Base-by-base conservation (phyloP, 2,888 invertebrate genomes). In the Cataglyphis rosenhaueri region DNA sequence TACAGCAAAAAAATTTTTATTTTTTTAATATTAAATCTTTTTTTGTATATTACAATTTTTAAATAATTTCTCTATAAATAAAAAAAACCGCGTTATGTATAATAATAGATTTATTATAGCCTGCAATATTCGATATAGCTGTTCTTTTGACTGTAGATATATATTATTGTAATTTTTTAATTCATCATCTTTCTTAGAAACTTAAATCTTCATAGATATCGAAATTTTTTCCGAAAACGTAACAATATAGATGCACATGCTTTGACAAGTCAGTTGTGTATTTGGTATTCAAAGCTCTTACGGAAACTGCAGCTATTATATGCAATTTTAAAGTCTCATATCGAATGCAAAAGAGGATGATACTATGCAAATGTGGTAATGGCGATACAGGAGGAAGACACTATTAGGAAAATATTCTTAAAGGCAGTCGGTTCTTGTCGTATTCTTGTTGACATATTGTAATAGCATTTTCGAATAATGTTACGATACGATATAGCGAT, bases 121-220 rank as follows among this genome's bases (percentile, higher is more conserved):
- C 48, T 52, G 8, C 48, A 59, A n/a, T 57, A 57, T 59, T 29
- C 9, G 10, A 73, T 15, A 5, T 8, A 48, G 29, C 18, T 21
- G 6, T 35, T 21, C n/a, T 35, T 25, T 35, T 44, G n/a, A 32
- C 6, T 25, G 21, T 25, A 52, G 32, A 75, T 52, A 35, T 35
- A 32, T 44, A 35, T 32, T 48, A 52, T 48, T 10, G 21, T 25
- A 21, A 48, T 62, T 25, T 62, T 25, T 52, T 52, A 64, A 75
- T 52, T 74, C 6, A n/a, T 21, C 18, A n/a, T 32, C 18, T 35
- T 18, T 75, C 18, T 8, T 12, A 35, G 32, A 18, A 18, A 75
- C 35, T n/a, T 75, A 38, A 75, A 75, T 64, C 75, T 64, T 59
- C 9, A 52, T 75, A 35, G 21, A 64, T 64, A 75, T 75, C 12